phyloP scores from a whole-genome alignment of 2,113 vertebrate species.

The Nibea albiflora region DNA sequence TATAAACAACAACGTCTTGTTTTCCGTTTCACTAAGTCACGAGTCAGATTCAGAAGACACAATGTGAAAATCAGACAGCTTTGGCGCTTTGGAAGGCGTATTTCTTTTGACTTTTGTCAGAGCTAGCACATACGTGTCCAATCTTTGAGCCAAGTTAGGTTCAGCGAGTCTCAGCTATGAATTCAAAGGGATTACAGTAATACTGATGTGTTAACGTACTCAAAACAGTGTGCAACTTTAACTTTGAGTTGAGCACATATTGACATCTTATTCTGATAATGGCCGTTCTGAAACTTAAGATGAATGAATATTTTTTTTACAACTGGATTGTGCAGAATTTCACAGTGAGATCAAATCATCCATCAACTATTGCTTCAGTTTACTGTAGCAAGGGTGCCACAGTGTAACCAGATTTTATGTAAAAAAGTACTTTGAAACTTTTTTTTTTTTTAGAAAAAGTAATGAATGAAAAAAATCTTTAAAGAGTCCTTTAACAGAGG shows the following conservation, averaged over 20 bases:
- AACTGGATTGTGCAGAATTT: no score
- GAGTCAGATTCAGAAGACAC: background rate
- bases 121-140: background rate
- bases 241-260: background rate
- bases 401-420: background rate
- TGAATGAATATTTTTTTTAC: background rate
- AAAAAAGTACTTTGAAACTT: no score
- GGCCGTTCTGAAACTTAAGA: background rate
- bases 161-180: no score
- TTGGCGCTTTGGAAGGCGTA: background rate
- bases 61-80: background rate
- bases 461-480: background rate
- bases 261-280: background rate
- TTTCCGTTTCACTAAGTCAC: background rate
- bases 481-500: background rate
- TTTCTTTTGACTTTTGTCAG: background rate
- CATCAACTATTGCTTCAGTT: background rate
- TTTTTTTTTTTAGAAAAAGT: background rate
- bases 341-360: background rate
- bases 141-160: background rate
- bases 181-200: background rate
- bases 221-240: background rate
- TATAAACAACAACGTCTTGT: background rate
- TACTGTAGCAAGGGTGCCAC: background rate
- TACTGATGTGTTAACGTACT: background rate